phyloP scores from a whole-genome alignment of 2,113 vertebrate genomes.

The Nyctibius bracteatus region DNA sequence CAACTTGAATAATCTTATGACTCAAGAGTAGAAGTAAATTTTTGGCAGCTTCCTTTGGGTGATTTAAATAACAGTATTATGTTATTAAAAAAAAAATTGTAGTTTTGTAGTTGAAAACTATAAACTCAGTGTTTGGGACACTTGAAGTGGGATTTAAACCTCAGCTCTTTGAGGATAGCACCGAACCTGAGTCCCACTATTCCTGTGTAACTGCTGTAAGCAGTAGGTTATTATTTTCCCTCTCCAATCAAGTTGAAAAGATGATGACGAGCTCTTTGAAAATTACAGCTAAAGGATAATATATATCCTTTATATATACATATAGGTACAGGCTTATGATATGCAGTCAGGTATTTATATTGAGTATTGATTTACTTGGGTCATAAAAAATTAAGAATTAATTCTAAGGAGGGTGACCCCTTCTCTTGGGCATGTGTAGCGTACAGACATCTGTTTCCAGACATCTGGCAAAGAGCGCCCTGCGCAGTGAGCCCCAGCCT shows the following conservation, averaged over 20 bases:
- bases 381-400: neutral
- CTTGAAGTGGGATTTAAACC: neutral
- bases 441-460: neutral
- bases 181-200: neutral
- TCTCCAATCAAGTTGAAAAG: neutral
- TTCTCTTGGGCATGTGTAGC: neutral
- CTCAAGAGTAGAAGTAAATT: neutral
- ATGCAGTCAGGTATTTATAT: rapidly evolving
- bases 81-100: neutral
- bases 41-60: neutral
- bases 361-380: neutral
- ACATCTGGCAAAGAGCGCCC: neutral
- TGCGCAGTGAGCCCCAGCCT: neutral
- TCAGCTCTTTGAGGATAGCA: neutral
- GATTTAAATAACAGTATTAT: neutral
- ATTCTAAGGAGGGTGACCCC: neutral
- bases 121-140: neutral
- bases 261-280: neutral
- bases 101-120: neutral
- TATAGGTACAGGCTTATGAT: neutral
- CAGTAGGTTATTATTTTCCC: neutral
- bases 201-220: neutral
- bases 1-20: neutral
- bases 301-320: too few relatives aligned
- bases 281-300: neutral